A percentile compares a stretch with the other conserved stretches of the same genome.
phyloP scores from a whole-genome alignment of 2,797 vertebrate species.

The Petrocephalus sullivani region DNA sequence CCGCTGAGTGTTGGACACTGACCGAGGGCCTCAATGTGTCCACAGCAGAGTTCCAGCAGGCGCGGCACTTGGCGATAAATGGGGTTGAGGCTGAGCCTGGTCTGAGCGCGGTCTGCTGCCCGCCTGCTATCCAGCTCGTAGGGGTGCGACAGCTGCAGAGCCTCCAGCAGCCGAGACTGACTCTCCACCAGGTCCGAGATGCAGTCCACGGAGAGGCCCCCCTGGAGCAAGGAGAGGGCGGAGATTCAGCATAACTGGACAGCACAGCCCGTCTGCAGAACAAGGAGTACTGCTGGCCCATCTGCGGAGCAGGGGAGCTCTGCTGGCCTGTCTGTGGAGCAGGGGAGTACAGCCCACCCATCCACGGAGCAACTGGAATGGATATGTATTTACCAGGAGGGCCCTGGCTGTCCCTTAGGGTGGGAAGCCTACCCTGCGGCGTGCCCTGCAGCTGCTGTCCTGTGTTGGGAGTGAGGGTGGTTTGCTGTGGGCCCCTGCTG shows the following conservation, averaged over 20 bases:
- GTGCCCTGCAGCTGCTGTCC: conserved; percentile 51
- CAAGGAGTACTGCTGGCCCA: neutral
- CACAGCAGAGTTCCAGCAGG: conserved; percentile 79
- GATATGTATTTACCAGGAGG: neutral
- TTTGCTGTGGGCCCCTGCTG: conserved; percentile 40
- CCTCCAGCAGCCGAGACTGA: conserved; percentile 76
- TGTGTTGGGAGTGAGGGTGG: conserved; percentile 43
- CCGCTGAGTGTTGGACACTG: conserved; percentile 28
- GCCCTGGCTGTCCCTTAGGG: neutral
- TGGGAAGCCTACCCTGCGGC: conserved; percentile 55
- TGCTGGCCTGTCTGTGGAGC: no score
- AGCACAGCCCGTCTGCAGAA: neutral
- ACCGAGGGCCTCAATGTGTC: conserved; percentile 78
- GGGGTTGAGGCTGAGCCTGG: conserved; percentile 80
- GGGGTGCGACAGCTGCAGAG: conserved; percentile 80
- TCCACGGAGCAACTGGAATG: neutral
- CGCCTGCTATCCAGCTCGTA: conserved; percentile 70
- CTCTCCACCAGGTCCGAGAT: conserved; percentile 81
- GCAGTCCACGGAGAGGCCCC: conserved; percentile 81
- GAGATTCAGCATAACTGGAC: neutral
- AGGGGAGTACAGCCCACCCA: neutral
- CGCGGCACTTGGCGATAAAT: conserved; percentile 80
- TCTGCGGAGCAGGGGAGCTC: neutral
- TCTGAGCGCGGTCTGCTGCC: conserved; percentile 53
- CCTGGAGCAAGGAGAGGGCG: conserved; percentile 51